A percentile compares a stretch with the other conserved stretches of the same genome.
Conservation (phyloP, 1,140 invertebrate species). For the Lordiphosa clarofinis region DNA sequence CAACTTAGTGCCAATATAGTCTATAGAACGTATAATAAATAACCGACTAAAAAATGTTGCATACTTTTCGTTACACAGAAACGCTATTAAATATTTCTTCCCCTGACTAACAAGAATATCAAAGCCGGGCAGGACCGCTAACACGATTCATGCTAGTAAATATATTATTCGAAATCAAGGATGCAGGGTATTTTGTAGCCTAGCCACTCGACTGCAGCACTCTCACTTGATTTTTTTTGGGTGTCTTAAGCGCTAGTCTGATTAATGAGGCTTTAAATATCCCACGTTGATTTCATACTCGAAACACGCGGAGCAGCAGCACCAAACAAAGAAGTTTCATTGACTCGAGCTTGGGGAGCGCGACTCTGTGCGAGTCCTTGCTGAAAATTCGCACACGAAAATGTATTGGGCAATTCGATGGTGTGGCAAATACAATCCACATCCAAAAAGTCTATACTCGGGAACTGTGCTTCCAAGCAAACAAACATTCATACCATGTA, state of each 20-base stretch:
- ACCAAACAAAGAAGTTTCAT: slow-evolving; percentile 74
- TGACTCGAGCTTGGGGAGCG: slow-evolving; percentile 56
- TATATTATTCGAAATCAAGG: too few relatives aligned
- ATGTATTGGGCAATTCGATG: slow-evolving; percentile 30
- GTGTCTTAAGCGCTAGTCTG: slow-evolving; percentile 37
- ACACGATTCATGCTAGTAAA: too few relatives aligned
- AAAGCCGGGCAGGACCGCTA: too few relatives aligned
- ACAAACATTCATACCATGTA: not conserved
- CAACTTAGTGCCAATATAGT: too few relatives aligned
- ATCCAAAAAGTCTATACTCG: slow-evolving; percentile 45
- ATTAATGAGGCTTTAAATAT: slow-evolving; percentile 79
- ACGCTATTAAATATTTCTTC: too few relatives aligned
- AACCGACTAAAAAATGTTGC: too few relatives aligned
- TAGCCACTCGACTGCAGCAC: too few relatives aligned
- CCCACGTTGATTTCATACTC: slow-evolving; percentile 78
- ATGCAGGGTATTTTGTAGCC: too few relatives aligned
- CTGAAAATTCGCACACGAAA: slow-evolving; percentile 35
- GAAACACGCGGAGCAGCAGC: slow-evolving; percentile 53
- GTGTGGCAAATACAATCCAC: slow-evolving; percentile 61
- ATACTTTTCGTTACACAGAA: too few relatives aligned
- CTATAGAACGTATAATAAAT: too few relatives aligned
- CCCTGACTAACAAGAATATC: too few relatives aligned
- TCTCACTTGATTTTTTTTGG: slow-evolving; percentile 1
- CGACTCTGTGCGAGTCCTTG: slow-evolving; percentile 38
- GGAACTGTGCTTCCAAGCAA: slow-evolving; percentile 30